Base-by-base conservation (phyloP, 2,888 invertebrate species). In the Rambutsinella grinnellia region DNA sequence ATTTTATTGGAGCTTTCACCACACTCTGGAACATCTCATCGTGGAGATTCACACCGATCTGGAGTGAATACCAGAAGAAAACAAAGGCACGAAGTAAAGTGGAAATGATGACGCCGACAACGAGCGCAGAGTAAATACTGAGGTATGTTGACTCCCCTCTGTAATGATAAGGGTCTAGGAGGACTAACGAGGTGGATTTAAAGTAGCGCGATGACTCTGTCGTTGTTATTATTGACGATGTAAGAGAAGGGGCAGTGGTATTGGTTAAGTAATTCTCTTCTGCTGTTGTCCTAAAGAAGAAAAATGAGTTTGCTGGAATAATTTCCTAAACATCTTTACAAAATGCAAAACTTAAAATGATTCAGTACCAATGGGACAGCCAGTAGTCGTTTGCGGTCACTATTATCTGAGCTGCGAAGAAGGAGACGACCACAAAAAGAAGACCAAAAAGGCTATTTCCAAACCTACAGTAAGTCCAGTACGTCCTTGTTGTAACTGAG, bases 1-100 rank as follows among this genome's bases (percentile, higher is more conserved):
- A 80, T 51, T 85, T 83, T 10, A 88, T 85, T 2, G 87, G 86
- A 13, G 87, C 85, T 58, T 87, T 27, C 6, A 89, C 85, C 26
- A 89, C 84, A 46, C 86, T 84, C 17, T 83, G 67, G 83, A 89
- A 89, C 89, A 89, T 89, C 17, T 69, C 81, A 74, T 87, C 86
- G 83, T 89, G 89, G 0, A 89, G 85, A 24, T 79, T 84, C 63
- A 86, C 85, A 0, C 88, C 87, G 1, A 89, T 87, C 23, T 84
- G 84, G 69, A 88, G 84, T 71, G 86, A 86, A 53, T 85, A 82
- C 17, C 82, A 70, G 82, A 87, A 88, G 81, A 87, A 87, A 71
- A 86, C 84, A 62, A 86, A 85, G 44, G 87, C 87, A 24, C 87
- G 80, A 13, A 86, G 62, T 53, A 87, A 76, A 6, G 87, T 87